Base-by-base conservation (phyloP, 2,888 invertebrate genomes). In the Spisula subtruncata region DNA sequence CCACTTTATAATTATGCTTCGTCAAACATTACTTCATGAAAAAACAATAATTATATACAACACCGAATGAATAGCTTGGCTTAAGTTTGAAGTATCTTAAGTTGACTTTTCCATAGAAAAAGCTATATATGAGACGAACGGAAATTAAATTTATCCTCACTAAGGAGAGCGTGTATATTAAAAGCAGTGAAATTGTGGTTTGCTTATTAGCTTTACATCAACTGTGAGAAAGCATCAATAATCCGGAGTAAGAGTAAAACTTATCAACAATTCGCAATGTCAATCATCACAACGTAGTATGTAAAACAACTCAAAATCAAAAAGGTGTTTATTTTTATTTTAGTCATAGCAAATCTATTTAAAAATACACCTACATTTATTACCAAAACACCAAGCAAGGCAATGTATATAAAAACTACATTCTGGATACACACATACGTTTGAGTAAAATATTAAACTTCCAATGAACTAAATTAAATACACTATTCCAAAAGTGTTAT, bases 121-220 rank as follows among this genome's bases (percentile, higher is more conserved):
- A n/a, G 35, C 32, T 8, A 18, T 18, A 29, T 82, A 56, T 60
- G 54, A 87, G 51, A 56, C 20, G 71, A n/a, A 41, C 84, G 80
- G 79, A 88, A 83, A 86, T 86, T 81, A 86, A 86, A 86, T 86
- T 86, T 86, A 81, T 60, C 51, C 32, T 29, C 18, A 86, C 60
- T 81, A 81, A 81, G 54, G 60, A 60, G 56, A 81, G n/a, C 86
- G 35, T 86, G 81, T 81, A 35, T 0, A 29, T 32, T 5, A 41
- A 20, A 66, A 66, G n/a, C 1, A 66, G 10, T 25, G 60, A 25
- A 25, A n/a, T 66, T 66, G 25, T 25, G 10, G 25, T 25, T 66
- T 66, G 6, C 25, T 66, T 66, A 25, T n/a, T 25, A 66, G 4
- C 25, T 66, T n/a, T 4, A 12, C 60, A 66, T n/a, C n/a, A 25